Conservation (phyloP, 2,888 invertebrate species). For the Diplazon laetatorius region DNA sequence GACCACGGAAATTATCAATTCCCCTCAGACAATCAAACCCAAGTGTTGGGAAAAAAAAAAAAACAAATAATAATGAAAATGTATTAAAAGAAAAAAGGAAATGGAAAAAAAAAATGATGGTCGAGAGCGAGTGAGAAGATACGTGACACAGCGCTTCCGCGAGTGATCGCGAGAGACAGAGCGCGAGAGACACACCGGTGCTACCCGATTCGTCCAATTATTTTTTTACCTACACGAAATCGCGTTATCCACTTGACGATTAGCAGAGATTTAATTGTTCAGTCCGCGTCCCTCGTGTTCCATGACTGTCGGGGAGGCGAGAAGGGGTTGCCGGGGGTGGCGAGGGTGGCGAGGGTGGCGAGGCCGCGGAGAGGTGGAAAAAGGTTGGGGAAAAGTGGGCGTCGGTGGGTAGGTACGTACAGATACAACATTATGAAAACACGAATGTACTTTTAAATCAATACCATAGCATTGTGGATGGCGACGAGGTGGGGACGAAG, state of each 20-base stretch:
- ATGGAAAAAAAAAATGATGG: neutral
- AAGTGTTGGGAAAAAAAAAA: conserved; percentile 1
- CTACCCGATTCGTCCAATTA: conserved; percentile 48
- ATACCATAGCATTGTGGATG: conserved; percentile 83
- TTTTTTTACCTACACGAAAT: conserved; percentile 51
- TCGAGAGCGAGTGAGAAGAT: conserved; percentile 5
- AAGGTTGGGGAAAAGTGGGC: conserved; percentile 75
- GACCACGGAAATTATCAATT: conserved; percentile 19
- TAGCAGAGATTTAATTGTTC: conserved; percentile 78
- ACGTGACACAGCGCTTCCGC: conserved; percentile 30
- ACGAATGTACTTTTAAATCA: conserved; percentile 83
- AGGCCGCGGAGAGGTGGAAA: conserved; percentile 67
- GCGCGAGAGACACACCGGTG: conserved; percentile 24
- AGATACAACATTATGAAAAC: conserved; percentile 83
- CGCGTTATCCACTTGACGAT: conserved; percentile 72
- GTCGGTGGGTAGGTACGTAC: conserved; percentile 79
- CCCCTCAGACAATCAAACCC: too few species aligned
- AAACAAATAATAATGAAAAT: neutral
- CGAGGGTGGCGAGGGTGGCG: too few species aligned
- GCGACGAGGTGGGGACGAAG: conserved; percentile 63
- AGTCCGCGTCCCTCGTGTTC: conserved; percentile 67
- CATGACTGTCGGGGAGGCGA: too few species aligned
- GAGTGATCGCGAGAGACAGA: too few species aligned
- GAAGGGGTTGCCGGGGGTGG: too few species aligned
- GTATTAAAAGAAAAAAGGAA: neutral